Base-by-base conservation (phyloP, 2,113 vertebrate genomes). In the Alligator sinensis region DNA sequence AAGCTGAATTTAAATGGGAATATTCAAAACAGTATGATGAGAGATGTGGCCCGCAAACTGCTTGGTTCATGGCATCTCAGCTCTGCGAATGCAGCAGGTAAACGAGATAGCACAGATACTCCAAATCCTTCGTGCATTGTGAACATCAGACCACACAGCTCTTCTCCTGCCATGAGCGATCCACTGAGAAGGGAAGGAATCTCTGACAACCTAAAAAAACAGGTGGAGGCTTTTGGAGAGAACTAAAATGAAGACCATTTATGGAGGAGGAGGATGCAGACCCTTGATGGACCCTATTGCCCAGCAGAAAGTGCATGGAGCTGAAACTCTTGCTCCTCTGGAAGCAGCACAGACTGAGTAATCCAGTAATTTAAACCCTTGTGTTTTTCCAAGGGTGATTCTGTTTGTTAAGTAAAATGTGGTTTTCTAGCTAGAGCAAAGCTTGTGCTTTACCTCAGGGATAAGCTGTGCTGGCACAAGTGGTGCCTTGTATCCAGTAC, bases 301-400 rank as follows among this genome's bases (percentile, higher is more conserved):
- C 64, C 54, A 59, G n/a, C 34, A 89, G 63, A 91, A 91, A 93
- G 55, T 77, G 34, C 14, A 70, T 92, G 38, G 7, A 87, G 83
- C 55, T 1, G 2, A 91, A 93, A 88, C 76, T 86, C 89, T 58
- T 2, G 15, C 83, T 93, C 78, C 22, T 84, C 84, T 86, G 62
- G 80, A 91, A 91, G 77, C 77, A 90, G 84, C 77, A 93, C 91
- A 72, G 47, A 34, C n/a, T 27, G 91, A 77, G 82, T 77, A 75
- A 91, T 15, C 21, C 47, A 79, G 83, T 84, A 91, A 91, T 93
- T 89, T 88, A 88, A 93, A 59, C 91, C 89, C 70, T 78, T 66
- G 12, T 84, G 28, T 86, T 92, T 92, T 90, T 91, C 66, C 70
- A 61, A 72, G 91, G 57, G 27, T 80, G 59, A 76, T 91, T 88